Percentiles rank a stretch among this genome's conserved stretches.
Evolutionary conservation across 2,797 vertebrate genomes (phyloP).

Genomic region (Vipera ursinii): DNA sequence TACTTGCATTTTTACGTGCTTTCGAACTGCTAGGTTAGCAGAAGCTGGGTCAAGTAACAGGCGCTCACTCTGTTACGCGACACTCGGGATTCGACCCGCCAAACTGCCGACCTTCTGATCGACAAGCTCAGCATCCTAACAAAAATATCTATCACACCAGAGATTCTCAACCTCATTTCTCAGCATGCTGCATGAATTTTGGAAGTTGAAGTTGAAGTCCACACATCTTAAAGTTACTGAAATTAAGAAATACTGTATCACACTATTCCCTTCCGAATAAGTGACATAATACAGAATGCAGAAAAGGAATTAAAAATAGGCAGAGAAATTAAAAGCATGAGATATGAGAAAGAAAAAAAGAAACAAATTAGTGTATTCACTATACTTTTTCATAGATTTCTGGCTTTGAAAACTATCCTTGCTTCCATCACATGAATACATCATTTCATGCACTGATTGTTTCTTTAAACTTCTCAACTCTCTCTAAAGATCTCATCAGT

Average conservation of each 20-base stretch:
- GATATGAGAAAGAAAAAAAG: background rate
- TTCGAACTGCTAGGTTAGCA: too few relatives aligned
- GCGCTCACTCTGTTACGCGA: too few relatives aligned
- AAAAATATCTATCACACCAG: background rate
- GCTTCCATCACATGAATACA: background rate
- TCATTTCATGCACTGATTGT: background rate
- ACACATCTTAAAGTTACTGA: background rate
- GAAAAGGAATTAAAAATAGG: background rate
- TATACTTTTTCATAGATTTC: background rate
- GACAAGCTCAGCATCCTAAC: background rate
- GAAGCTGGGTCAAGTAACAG: too few relatives aligned
- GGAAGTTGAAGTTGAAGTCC: background rate
- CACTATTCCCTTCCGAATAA: background rate
- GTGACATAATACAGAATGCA: background rate
- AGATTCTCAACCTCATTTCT: background rate
- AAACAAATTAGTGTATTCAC: background rate
- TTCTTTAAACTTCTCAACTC: background rate
- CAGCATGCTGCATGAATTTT: background rate
- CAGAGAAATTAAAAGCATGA: background rate
- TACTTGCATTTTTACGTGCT: too few relatives aligned
- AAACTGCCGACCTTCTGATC: too few relatives aligned
- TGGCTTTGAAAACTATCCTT: background rate
- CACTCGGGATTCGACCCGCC: too few relatives aligned
- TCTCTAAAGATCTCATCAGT: background rate
- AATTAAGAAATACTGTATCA: background rate